phyloP scores from a whole-genome alignment of 2,888 invertebrate genomes.

The Stomorhina lunata region DNA sequence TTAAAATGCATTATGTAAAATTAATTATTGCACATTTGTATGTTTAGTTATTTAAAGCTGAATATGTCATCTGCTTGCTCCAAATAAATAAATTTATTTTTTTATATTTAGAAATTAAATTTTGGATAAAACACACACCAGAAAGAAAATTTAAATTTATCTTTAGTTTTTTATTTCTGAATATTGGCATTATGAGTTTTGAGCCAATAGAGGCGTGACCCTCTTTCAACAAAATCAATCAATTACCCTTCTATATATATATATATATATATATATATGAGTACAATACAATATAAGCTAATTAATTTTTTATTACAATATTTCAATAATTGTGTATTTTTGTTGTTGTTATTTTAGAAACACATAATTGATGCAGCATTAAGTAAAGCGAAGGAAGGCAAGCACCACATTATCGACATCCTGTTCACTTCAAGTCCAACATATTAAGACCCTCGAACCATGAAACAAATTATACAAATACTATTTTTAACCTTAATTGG shows the following conservation, averaged over 20 bases:
- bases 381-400: neutral
- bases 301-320: no score
- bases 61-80: slow-evolving; percentile 42
- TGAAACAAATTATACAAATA: slow-evolving; percentile 72
- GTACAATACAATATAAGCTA: no score
- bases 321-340: neutral
- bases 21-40: neutral
- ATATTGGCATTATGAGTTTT: no score
- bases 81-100: slow-evolving; percentile 33
- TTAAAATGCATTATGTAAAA: neutral
- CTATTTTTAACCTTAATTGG: slow-evolving; percentile 74
- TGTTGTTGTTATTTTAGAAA: slow-evolving; percentile 8
- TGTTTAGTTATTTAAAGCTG: slow-evolving; percentile 34
- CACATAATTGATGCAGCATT: neutral
- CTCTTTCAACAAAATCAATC: neutral
- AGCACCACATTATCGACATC: neutral
- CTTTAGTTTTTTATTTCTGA: neutral
- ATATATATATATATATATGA: neutral
- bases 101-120: slow-evolving; percentile 1
- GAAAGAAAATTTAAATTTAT: neutral
- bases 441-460: slow-evolving; percentile 40
- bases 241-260: neutral
- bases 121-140: slow-evolving; percentile 9
- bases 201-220: no score
- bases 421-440: neutral